These are phyloP conservation scores for Anolis apletophallus DNA, from an alignment of 2,797 vertebrate genomes.

Conservation along the genomic window DNA sequence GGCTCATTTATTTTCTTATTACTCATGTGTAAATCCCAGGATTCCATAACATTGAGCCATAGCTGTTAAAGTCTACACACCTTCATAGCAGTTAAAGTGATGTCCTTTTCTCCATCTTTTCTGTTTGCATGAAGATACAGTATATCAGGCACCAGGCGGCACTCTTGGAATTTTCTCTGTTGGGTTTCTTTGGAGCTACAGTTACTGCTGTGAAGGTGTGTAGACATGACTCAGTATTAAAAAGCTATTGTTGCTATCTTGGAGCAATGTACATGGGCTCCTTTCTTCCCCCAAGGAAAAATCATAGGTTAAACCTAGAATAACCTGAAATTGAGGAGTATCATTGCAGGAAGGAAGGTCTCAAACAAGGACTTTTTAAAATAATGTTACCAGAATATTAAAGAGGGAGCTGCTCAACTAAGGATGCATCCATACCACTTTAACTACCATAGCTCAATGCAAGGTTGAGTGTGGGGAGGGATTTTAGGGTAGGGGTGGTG, in stretches of 20 bases:
- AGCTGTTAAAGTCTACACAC: too few species aligned
- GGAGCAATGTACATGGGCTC: too few species aligned
- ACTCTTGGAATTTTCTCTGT: background rate
- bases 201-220: slow-evolving; percentile 11
- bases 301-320: background rate
- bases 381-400: too few species aligned
- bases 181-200: slow-evolving; percentile 6
- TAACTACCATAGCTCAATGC: too few species aligned
- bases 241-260: slow-evolving; percentile 16
- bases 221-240: background rate
- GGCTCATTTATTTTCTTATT: too few species aligned
- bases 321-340: background rate
- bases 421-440: too few species aligned
- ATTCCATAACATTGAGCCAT: too few species aligned
- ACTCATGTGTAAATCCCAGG: too few species aligned
- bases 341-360: slow-evolving; percentile 8
- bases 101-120: background rate
- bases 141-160: background rate
- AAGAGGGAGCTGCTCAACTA: too few species aligned
- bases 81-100: too few species aligned
- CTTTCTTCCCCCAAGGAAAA: fast-evolving
- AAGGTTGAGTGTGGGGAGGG: too few species aligned
- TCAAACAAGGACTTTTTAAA: fast-evolving
- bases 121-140: background rate
- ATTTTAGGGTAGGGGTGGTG: too few species aligned